phyloP scores from a whole-genome alignment of 92 coral and sea anemone genomes.

The Hydrozoanthus gracilis region DNA sequence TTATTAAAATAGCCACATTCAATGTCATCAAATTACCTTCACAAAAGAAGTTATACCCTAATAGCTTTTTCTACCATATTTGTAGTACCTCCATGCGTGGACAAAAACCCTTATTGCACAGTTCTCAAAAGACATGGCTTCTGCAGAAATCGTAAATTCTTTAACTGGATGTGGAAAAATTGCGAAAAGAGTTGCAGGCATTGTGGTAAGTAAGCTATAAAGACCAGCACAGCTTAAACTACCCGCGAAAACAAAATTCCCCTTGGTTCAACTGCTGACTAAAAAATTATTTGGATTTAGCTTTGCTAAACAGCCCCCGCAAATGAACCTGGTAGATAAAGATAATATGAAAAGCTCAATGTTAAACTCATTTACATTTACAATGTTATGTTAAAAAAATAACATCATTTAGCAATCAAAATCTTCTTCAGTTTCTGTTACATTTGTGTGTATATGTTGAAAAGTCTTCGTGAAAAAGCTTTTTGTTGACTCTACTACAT shows the following conservation, averaged over 20 bases:
- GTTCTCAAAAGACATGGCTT: not conserved
- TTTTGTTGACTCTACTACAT: no score
- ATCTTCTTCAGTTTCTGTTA: no score
- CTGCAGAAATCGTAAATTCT: not conserved
- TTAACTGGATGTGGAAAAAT: slow-evolving; percentile 22
- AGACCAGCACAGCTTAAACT: not conserved
- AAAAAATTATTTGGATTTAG: not conserved
- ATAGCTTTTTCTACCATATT: not conserved
- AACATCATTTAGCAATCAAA: not conserved
- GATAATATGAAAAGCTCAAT: no score
- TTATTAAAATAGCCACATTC: not conserved
- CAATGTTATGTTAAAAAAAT: no score
- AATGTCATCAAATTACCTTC: not conserved
- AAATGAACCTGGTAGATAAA: no score
- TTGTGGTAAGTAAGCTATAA: not conserved
- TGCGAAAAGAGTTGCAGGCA: slow-evolving; percentile 16
- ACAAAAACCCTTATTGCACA: not conserved
- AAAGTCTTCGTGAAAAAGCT: no score
- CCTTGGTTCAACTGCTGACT: not conserved
- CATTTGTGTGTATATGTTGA: no score
- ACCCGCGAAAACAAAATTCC: not conserved
- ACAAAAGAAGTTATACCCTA: no score
- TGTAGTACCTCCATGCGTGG: slow-evolving; percentile 14
- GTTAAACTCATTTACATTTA: no score
- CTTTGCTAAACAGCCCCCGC: no score